These are phyloP conservation scores for Eledone cirrhosa DNA, from an alignment of 2,888 invertebrate genomes.

Conservation along the genomic window DNA sequence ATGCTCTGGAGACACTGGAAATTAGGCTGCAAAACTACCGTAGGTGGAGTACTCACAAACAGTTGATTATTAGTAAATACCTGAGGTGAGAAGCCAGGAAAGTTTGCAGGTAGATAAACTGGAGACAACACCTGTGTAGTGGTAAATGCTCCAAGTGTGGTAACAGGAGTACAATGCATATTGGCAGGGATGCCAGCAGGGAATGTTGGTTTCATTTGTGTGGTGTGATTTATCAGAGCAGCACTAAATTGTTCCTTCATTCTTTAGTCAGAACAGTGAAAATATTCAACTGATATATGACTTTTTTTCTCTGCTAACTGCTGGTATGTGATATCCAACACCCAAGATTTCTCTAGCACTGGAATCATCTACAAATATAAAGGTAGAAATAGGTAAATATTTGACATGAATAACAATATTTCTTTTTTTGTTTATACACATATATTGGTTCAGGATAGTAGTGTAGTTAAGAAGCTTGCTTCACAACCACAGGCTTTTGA, in stretches of 20 bases:
- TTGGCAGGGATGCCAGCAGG: constrained; percentile 13
- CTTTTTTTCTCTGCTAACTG: not conserved
- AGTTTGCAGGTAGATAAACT: constrained; percentile 15
- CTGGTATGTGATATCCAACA: constrained; percentile 10
- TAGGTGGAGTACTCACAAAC: constrained; percentile 16
- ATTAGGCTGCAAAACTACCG: constrained; percentile 22
- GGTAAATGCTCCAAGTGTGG: constrained; percentile 15
- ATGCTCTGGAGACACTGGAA: constrained; percentile 20
- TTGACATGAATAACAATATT: no score
- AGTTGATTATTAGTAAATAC: constrained; percentile 21
- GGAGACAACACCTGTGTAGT: constrained; percentile 20
- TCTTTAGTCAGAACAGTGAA: constrained; percentile 9
- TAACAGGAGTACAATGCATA: constrained; percentile 27
- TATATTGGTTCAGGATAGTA: no score
- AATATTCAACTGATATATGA: not conserved
- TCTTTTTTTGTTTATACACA: no score
- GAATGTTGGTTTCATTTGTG: constrained; percentile 20
- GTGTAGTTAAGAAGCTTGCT: no score
- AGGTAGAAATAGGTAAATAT: no score
- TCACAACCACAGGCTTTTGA: no score
- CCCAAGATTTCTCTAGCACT: constrained; percentile 5
- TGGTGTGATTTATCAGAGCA: not conserved
- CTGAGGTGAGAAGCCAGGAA: constrained; percentile 19
- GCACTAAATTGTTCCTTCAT: constrained; percentile 13
- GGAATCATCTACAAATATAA: not conserved